Conservation (phyloP, 92 coral and sea anemone genomes). For the Metridium senile region DNA sequence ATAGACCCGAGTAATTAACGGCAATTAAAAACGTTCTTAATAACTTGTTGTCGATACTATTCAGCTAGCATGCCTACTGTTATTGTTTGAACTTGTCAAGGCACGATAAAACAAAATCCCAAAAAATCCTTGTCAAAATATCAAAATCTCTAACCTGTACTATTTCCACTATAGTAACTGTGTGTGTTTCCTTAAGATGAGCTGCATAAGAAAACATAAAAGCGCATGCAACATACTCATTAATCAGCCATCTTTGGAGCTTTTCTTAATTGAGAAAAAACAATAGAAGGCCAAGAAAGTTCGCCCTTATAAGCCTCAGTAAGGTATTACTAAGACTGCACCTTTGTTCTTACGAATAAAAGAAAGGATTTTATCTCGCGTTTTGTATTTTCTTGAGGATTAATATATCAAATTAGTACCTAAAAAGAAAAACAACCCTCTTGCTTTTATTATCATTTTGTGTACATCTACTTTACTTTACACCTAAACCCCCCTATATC, state of each 20-base stretch:
- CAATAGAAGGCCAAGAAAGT: conserved; percentile 27
- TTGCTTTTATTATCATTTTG: background rate
- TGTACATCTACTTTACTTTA: too few relatives aligned
- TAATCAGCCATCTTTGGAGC: conserved; percentile 24
- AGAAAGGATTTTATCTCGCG: conserved; percentile 1
- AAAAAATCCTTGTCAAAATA: background rate
- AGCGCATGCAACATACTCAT: background rate
- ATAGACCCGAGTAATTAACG: conserved; percentile 18
- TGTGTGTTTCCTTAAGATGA: background rate
- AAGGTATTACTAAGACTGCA: background rate
- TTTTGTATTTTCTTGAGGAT: conserved; percentile 18
- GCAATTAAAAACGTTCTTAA: conserved; percentile 16
- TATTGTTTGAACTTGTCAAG: conserved; percentile 5
- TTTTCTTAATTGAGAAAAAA: conserved; percentile 20
- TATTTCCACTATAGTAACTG: background rate
- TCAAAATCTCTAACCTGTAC: background rate
- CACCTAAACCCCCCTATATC: too few relatives aligned
- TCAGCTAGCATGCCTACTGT: background rate
- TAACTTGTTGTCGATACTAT: background rate
- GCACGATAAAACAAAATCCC: background rate
- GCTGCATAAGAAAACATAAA: background rate
- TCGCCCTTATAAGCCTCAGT: conserved; percentile 17
- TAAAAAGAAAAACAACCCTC: conserved; percentile 4
- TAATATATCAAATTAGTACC: conserved; percentile 21
- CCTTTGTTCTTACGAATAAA: conserved; percentile 16